phyloP scores from a whole-genome alignment of 2,113 vertebrate species.

The Ptilorrhoa leucosticta region DNA sequence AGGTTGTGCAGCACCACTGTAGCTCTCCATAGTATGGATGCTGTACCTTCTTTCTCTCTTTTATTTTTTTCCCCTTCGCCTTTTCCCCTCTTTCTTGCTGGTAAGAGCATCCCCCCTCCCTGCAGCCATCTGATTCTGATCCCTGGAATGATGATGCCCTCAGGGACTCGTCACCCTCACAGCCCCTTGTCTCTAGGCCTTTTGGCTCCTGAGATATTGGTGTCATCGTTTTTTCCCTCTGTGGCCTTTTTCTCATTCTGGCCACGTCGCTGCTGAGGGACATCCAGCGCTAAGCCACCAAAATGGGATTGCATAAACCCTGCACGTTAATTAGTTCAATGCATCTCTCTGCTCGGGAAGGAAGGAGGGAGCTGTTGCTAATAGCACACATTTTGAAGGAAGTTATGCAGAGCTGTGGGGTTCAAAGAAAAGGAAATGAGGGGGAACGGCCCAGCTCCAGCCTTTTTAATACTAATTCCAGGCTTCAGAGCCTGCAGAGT shows the following conservation, averaged over 20 bases:
- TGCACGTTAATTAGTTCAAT: constrained; percentile 46
- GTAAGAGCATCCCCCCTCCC: neutral
- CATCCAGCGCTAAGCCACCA: constrained; percentile 38
- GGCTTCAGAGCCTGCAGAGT: neutral
- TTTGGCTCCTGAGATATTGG: neutral
- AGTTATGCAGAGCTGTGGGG: neutral
- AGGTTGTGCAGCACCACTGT: neutral
- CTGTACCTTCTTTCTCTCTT: neutral
- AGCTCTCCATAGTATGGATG: neutral
- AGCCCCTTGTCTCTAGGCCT: neutral
- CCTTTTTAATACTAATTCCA: neutral
- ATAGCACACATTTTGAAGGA: neutral
- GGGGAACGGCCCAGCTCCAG: neutral
- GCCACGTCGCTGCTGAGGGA: neutral
- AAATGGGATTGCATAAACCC: constrained; percentile 33
- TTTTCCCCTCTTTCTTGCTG: neutral
- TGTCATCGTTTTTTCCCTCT: neutral
- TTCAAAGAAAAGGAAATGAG: neutral
- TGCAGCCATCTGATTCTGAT: neutral
- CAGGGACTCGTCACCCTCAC: neutral
- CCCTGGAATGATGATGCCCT: neutral
- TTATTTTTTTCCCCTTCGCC: neutral
- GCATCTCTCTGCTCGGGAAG: neutral
- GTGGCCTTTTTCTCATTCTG: constrained; percentile 17
- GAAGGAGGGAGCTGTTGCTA: constrained; percentile 1